These are phyloP conservation scores for Syngnathoides biaculeatus DNA, from an alignment of 2,113 vertebrate species.

Conservation along the genomic window DNA sequence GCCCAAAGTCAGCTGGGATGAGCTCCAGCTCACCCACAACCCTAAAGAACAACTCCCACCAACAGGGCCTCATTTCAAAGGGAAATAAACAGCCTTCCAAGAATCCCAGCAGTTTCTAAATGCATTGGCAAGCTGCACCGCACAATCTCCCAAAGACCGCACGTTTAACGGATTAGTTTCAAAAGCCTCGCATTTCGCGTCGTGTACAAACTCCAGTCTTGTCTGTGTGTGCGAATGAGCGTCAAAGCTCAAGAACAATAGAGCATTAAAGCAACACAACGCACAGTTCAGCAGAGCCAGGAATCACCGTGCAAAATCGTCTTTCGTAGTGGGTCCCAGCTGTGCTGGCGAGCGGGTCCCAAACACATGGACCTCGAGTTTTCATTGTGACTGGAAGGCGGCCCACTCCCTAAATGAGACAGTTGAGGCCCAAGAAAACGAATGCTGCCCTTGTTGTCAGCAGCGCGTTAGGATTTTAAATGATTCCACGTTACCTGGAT, in stretches of 20 bases:
- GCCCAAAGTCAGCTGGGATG: neutral
- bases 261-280: neutral
- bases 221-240: neutral
- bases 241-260: neutral
- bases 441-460: neutral
- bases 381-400: neutral
- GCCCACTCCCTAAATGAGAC: neutral
- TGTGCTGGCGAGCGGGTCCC: neutral
- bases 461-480: neutral
- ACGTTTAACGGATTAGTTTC: neutral
- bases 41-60: neutral
- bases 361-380: neutral
- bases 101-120: neutral
- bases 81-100: neutral
- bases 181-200: neutral
- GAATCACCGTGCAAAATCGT: neutral
- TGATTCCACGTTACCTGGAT: slow-evolving; percentile 2
- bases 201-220: neutral
- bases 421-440: neutral
- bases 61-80: neutral
- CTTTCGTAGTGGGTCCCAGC: neutral
- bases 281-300: neutral
- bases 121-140: neutral
- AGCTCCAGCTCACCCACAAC: neutral
- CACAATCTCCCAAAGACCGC: neutral